Percentiles rank a stretch among this genome's conserved stretches.
These are phyloP conservation scores for Heliconius sara DNA, from an alignment of 2,888 invertebrate genomes.

Conservation along the genomic window DNA sequence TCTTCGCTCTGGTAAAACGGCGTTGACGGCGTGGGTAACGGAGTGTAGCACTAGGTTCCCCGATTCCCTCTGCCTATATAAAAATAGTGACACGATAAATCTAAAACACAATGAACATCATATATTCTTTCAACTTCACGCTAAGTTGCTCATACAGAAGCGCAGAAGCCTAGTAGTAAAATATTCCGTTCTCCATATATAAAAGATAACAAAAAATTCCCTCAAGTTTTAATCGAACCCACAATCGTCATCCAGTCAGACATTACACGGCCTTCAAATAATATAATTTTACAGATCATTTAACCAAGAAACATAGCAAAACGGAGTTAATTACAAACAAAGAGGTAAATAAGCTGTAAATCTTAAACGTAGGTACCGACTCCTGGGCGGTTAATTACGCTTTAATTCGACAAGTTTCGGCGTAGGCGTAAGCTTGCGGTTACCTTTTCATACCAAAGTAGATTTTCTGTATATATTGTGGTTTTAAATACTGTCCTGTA, in stretches of 20 bases:
- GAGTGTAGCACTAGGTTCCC: too few species aligned
- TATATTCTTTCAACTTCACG: not conserved
- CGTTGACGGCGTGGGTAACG: too few species aligned
- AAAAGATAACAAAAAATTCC: not conserved
- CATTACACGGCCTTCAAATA: not conserved
- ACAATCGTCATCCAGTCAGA: not conserved
- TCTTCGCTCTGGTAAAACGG: too few species aligned
- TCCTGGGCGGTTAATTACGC: slow-evolving; percentile 12
- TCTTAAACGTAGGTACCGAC: slow-evolving; percentile 10
- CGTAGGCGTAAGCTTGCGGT: slow-evolving; percentile 22
- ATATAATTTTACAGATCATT: slow-evolving; percentile 1
- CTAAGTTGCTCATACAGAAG: not conserved
- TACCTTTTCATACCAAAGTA: not conserved
- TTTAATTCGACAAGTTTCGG: slow-evolving; percentile 23
- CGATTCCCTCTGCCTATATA: too few species aligned
- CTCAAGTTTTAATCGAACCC: not conserved
- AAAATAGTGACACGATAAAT: not conserved
- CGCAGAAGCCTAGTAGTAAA: not conserved
- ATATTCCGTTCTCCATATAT: not conserved
- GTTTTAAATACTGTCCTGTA: not conserved
- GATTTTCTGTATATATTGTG: not conserved
- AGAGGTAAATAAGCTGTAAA: slow-evolving; percentile 16
- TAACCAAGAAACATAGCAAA: slow-evolving; percentile 13
- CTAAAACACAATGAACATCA: too few species aligned
- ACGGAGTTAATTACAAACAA: slow-evolving; percentile 13